Conservation (phyloP, 1,140 invertebrate genomes). For the Drosophila tristis region DNA sequence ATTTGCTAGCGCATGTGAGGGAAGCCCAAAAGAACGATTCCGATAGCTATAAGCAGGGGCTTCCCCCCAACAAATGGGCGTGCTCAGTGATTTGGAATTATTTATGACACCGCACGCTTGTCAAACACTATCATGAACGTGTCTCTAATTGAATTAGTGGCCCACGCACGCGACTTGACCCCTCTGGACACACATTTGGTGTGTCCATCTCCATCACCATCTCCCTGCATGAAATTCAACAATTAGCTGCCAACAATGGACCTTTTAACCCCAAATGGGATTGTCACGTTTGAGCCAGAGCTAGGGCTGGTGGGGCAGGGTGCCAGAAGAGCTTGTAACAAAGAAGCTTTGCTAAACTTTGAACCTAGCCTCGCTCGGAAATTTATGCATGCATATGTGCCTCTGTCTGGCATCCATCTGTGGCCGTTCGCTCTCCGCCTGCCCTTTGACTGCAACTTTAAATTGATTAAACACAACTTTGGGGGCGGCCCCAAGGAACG, state of each 20-base stretch:
- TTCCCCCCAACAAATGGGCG: not conserved
- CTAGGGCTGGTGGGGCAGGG: no score
- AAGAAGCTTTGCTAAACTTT: conserved; percentile 47
- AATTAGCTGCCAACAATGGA: conserved; percentile 65
- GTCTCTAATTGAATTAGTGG: conserved; percentile 63
- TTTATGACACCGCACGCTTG: conserved; percentile 44
- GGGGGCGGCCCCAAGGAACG: conserved; percentile 32
- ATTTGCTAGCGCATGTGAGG: conserved; percentile 32
- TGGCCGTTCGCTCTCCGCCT: conserved; percentile 20
- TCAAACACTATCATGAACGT: conserved; percentile 49
- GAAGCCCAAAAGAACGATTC: conserved; percentile 2
- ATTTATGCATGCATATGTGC: conserved; percentile 68
- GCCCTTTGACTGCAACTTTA: conserved; percentile 57
- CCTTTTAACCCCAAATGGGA: conserved; percentile 41
- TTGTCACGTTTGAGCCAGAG: conserved; percentile 37
- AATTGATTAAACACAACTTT: conserved; percentile 70
- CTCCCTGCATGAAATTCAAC: conserved; percentile 40
- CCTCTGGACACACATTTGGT: conserved; percentile 19
- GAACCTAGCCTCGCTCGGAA: conserved; percentile 41
- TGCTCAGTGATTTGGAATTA: conserved; percentile 36
- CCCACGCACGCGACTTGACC: conserved; percentile 39
- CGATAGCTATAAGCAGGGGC: conserved; percentile 19
- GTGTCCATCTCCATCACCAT: conserved; percentile 1
- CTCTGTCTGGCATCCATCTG: conserved; percentile 39
- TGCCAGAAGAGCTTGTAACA: conserved; percentile 18